Evolutionary conservation across 1,140 invertebrate genomes (phyloP).

Genomic region (Dolichoris vasculosae): DNA sequence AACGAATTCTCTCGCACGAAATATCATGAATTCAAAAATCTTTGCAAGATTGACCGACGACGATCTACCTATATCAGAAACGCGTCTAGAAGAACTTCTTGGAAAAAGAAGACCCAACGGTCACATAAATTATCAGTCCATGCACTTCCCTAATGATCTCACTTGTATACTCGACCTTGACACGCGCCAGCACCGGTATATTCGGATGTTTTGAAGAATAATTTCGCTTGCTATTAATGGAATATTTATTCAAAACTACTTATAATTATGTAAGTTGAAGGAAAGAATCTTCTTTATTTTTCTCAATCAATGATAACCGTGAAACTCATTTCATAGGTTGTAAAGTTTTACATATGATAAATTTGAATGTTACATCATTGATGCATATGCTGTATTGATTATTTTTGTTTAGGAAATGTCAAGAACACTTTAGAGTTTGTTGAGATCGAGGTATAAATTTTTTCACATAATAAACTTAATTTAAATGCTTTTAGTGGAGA

Average conservation of each 20-base stretch:
- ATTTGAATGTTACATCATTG: conserved; percentile 47
- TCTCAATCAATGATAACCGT: conserved; percentile 38
- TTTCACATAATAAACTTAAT: neutral
- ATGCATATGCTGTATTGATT: neutral
- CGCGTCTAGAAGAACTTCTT: neutral
- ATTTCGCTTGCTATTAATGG: conserved; percentile 19
- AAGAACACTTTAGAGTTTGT: neutral
- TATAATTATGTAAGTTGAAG: conserved; percentile 24
- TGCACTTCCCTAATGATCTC: conserved; percentile 62
- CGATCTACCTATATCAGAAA: neutral
- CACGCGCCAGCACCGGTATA: conserved; percentile 57
- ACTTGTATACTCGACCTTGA: conserved; percentile 59
- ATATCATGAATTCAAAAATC: neutral
- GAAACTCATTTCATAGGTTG: conserved; percentile 33
- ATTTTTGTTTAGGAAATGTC: neutral
- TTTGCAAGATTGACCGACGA: neutral
- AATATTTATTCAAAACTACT: conserved; percentile 36
- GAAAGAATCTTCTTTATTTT: conserved; percentile 8
- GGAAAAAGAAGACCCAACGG: conserved; percentile 1
- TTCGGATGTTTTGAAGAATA: conserved; percentile 41
- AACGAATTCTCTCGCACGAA: neutral
- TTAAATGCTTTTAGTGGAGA: too few species aligned
- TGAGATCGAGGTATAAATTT: too few species aligned
- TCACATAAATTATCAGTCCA: conserved; percentile 41
- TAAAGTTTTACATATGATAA: neutral